A percentile compares a stretch with the other conserved stretches of the same genome.
These are phyloP conservation scores for Cariama cristata DNA, from an alignment of 2,113 vertebrate species.

Conservation along the genomic window DNA sequence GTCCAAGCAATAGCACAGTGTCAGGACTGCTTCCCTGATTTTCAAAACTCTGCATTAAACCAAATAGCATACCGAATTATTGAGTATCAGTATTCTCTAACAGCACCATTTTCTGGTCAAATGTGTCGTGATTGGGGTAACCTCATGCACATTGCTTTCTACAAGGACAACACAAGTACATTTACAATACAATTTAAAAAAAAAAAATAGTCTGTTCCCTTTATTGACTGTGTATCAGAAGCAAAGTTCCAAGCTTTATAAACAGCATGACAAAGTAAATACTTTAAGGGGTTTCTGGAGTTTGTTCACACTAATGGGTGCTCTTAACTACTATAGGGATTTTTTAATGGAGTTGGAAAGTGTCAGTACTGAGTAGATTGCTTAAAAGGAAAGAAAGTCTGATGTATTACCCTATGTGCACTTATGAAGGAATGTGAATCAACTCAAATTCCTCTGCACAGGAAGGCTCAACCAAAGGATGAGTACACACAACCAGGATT, in stretches of 20 bases:
- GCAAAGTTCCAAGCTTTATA: background rate
- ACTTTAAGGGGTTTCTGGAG: background rate
- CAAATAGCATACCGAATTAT: background rate
- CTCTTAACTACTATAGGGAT: background rate
- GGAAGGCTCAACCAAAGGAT: background rate
- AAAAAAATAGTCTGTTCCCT: background rate
- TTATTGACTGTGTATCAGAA: background rate
- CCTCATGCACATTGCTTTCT: background rate
- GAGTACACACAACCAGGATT: background rate
- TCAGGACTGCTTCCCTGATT: background rate
- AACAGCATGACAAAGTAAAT: background rate
- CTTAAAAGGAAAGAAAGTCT: background rate
- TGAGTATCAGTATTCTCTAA: background rate
- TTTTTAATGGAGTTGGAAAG: background rate
- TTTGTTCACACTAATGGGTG: background rate
- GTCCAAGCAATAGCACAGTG: background rate
- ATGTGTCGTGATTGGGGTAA: background rate
- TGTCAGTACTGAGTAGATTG: background rate
- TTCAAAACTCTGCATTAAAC: background rate
- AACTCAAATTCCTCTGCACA: background rate
- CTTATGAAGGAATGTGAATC: slow-evolving; percentile 7
- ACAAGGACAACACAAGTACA: background rate
- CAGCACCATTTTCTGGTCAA: background rate
- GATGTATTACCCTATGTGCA: background rate
- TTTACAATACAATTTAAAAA: background rate